Evolutionary conservation across 1,140 invertebrate species (phyloP), one percentile per base, ranked within the genome.

Genomic region (Meloidogyne floridensis): DNA sequence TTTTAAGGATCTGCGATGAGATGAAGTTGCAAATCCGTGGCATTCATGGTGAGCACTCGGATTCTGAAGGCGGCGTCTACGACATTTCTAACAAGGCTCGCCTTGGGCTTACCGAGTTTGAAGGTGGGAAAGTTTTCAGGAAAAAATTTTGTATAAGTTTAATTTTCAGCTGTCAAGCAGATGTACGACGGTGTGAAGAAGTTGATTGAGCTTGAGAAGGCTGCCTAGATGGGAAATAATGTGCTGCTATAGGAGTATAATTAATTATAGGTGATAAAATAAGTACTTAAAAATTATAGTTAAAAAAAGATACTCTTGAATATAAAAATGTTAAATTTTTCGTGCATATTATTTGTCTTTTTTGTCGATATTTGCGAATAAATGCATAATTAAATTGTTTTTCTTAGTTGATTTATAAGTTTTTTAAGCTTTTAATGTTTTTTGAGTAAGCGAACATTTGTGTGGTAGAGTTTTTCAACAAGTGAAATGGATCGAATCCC

Each of bases 81-180:
- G 96, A 97, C 91, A 93, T 95, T 56, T 93, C 94, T 20, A 96
- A 95, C 91, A 94, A 94, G 88, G 94, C 95, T 87, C 94, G 94
- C 85, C 91, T 97, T 85, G 93, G 93, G n/a, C 91, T 94, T 6
- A 92, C 91, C 13, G 95, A 97, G 90, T 92, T 93, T 65, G 84
- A 84, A 93, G 65, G 65, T 80, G 8, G 18, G 20, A 53, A 6
- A 53, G 9, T 53, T 53, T 53, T 3, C 0, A 8, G 1, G 4
- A 0, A 8, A 53, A 53, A 71, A 71, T 13, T 9, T 32, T 32
- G 6, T 71, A n/a, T 72, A 43, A 3, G 20, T 18, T 76, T 15
- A 42, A 81, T 47, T 81, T 72, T 18, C 32, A 82, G 84, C 94
- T 42, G 94, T 96, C 80, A 94, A 95, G 87, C 94, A 96, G 87